Percentiles rank a stretch among this genome's conserved stretches.
Conservation (phyloP, 1,140 invertebrate genomes). For the Polypedilum pembai region DNA sequence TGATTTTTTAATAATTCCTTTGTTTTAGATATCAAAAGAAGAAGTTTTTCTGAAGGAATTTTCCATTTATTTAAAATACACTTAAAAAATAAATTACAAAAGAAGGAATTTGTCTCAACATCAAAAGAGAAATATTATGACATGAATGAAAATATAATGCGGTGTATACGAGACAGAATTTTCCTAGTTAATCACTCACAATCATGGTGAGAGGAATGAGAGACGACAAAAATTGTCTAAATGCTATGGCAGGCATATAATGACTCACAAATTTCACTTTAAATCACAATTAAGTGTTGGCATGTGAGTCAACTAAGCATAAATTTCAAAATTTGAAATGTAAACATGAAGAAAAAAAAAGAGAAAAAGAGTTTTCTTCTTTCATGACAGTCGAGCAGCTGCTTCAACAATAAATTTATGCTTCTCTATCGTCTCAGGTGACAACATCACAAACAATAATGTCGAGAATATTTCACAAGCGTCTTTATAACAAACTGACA, state of each 20-base stretch:
- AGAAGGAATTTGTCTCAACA: background rate
- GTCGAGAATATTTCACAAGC: background rate
- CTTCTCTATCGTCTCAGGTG: background rate
- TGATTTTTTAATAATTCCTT: no score
- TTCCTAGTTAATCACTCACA: constrained; percentile 3
- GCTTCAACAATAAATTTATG: constrained; percentile 13
- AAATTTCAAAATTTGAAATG: background rate
- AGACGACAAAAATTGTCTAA: background rate
- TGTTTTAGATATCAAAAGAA: no score
- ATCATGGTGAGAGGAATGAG: background rate
- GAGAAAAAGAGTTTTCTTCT: background rate
- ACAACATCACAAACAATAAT: constrained; percentile 18
- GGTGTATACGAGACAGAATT: background rate
- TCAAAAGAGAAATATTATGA: constrained; percentile 19
- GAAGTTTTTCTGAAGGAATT: no score
- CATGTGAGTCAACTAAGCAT: constrained; percentile 17
- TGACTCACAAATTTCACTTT: constrained; percentile 13
- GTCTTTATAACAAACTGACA: no score
- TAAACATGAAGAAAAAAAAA: no score
- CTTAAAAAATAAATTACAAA: background rate
- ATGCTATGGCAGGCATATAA: constrained; percentile 1
- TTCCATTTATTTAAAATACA: no score
- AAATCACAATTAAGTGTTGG: constrained; percentile 15
- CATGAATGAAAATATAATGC: background rate
- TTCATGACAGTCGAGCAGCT: background rate